Base-by-base conservation (phyloP, 1,140 invertebrate species). In the Physella acuta region DNA sequence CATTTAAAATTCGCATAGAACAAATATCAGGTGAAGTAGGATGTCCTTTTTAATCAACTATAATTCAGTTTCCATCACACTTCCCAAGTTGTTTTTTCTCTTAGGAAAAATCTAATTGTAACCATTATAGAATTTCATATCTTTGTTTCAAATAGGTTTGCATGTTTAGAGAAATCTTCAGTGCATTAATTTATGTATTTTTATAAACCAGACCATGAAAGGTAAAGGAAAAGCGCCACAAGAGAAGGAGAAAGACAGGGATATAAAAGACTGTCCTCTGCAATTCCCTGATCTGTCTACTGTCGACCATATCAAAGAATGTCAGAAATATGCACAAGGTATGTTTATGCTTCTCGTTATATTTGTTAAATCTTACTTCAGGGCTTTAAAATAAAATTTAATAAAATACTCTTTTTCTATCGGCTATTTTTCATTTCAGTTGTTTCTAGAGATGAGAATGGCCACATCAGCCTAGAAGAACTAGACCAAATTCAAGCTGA, bases 401-500 rank as follows among this genome's bases (percentile, higher is more conserved):
- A n/a, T 44, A 44, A 11, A 44, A 44, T 20, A 44, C 20, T 44
- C 39, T 44, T 44, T 24, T 30, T 55, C 28, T 20, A 55, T 8
- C 28, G 8, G 8, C 8, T 30, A 24, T 5, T 55, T 24, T 30
- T 24, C 28, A 51, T 56, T 58, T 70, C 80, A 83, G 89, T 92
- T 58, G 75, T 92, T 33, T 84, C 86, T 52, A 85, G 90, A 24
- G 78, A 85, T 37, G 77, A 86, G n/a, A 89, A 90, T 44, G 90
- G 91, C 67, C 87, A 88, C 39, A 85, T 92, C 28, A 73, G 73
- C 5, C 71, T 92, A 82, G 93, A 95, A 73, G 94, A 97, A 81
- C 84, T 97, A 17, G 93, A 96, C 81, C 87, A 88, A 0, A 84
- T 97, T 16, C 94, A 97, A 80, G 80, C 91, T 52, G 94, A 97